Evolutionary conservation across 2,888 invertebrate genomes (phyloP), one percentile per base, ranked within the genome.

Genomic region (Cosmia trapezina): DNA sequence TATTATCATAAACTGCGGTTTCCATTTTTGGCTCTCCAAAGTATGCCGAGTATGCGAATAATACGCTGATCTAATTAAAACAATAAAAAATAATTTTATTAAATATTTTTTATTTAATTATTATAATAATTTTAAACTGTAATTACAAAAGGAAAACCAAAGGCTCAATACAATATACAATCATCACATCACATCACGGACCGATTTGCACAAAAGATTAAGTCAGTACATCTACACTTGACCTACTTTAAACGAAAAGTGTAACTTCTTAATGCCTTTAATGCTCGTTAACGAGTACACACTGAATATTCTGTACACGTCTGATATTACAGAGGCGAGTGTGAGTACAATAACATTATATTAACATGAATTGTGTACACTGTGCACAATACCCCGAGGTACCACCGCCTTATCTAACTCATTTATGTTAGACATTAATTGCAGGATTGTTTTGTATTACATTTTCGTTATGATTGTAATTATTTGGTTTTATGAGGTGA

Each of bases 381-480:
- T 49, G 37, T 66, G 72, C 63, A 83, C 79, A 73, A 79, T 90
- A 87, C 81, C 89, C 81, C 74, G 60, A 85, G 87, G 83, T 81
- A 81, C 75, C 75, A 80, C 76, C 75, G 76, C 78, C 84, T 85
- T 86, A 90, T 91, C 91, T 81, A 84, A 87, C 86, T 89, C 87
- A 85, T 89, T 28, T 89, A 86, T 83, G 86, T 90, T 80, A 83
- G 84, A 87, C 86, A 81, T 87, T 90, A 89, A 91, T 90, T 87
- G 86, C 79, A 76, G 77, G 76, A 83, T 88, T 85, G 78, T 83
- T 82, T 83, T 78, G 82, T 83, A 60, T 75, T 69, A 64, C 63
- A 66, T 57, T 76, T 76, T 66, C 59, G 70, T 73, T 75, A 61
- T 66, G 51, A 72, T 62, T 72, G 51, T 80, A 65, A 78, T 84